phyloP scores from a whole-genome alignment of 2,888 invertebrate genomes.

The Altica lythri region DNA sequence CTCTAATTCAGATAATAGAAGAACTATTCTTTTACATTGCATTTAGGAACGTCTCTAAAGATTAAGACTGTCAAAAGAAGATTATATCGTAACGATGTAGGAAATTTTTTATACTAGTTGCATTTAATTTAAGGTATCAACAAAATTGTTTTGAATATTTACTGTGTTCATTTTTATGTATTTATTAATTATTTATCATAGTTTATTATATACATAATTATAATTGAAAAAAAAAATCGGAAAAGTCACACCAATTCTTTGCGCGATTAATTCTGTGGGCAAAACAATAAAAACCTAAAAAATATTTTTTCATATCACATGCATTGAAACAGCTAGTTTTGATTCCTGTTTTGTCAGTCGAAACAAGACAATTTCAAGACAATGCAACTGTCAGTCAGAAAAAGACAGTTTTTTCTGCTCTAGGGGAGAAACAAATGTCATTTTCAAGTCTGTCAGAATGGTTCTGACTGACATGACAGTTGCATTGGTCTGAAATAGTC shows the following conservation, averaged over 20 bases:
- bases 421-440: no score
- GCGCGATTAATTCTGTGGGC: no score
- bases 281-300: no score
- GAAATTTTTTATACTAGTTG: constrained; percentile 48
- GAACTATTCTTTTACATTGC: constrained; percentile 54
- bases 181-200: constrained; percentile 40
- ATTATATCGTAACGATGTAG: constrained; percentile 47
- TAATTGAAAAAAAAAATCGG: constrained; percentile 22
- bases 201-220: constrained; percentile 34
- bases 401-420: no score
- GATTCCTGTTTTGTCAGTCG: no score
- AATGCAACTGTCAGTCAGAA: no score
- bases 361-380: no score
- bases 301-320: no score
- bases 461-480: no score
- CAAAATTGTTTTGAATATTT: constrained; percentile 34
- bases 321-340: no score
- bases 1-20: constrained; percentile 46
- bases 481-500: no score
- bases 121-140: constrained; percentile 39
- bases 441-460: no score
- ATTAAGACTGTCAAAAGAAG: constrained; percentile 52
- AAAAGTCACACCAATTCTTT: constrained; percentile 7
- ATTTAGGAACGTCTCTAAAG: constrained; percentile 49
- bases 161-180: constrained; percentile 45